Conservation (phyloP, 2,113 vertebrate genomes). For the Brachyhypopomus gauderio region DNA sequence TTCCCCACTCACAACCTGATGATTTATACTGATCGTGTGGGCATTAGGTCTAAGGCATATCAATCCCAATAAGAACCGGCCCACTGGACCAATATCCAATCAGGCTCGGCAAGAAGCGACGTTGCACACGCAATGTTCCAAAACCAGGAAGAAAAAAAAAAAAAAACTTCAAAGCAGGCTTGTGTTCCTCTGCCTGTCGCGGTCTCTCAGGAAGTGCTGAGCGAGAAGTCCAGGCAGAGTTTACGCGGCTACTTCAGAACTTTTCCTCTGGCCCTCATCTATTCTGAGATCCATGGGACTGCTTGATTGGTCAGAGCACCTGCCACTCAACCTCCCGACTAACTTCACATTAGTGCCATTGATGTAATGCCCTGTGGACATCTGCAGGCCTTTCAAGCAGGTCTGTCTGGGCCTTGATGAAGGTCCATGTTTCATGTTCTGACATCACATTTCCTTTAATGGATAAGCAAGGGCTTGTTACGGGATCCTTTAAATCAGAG, state of each 20-base stretch:
- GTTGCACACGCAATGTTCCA: conserved; percentile 66
- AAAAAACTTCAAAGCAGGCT: not conserved
- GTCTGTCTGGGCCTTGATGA: not conserved
- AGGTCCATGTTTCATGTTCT: not conserved
- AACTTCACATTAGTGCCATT: no score
- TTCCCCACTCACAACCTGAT: conserved; percentile 49
- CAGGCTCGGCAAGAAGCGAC: conserved; percentile 61
- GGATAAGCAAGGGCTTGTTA: not conserved
- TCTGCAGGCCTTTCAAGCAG: no score
- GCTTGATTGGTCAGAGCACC: no score
- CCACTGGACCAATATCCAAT: conserved; percentile 65
- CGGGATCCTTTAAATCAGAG: conserved; percentile 1
- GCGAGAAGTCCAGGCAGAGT: no score
- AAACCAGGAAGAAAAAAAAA: conserved; percentile 50
- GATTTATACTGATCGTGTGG: conserved; percentile 70
- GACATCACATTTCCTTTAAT: conserved; percentile 7
- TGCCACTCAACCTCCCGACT: no score
- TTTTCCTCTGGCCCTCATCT: not conserved
- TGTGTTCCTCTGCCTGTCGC: not conserved
- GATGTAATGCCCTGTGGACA: no score
- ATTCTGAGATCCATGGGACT: not conserved
- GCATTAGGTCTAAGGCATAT: conserved; percentile 66
- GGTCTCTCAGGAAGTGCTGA: not conserved
- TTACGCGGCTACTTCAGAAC: not conserved
- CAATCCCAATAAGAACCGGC: conserved; percentile 74